Evolutionary conservation across 2,113 vertebrate genomes (phyloP), one percentile per base, ranked within the genome.

Genomic region (Raja brachyura): DNA sequence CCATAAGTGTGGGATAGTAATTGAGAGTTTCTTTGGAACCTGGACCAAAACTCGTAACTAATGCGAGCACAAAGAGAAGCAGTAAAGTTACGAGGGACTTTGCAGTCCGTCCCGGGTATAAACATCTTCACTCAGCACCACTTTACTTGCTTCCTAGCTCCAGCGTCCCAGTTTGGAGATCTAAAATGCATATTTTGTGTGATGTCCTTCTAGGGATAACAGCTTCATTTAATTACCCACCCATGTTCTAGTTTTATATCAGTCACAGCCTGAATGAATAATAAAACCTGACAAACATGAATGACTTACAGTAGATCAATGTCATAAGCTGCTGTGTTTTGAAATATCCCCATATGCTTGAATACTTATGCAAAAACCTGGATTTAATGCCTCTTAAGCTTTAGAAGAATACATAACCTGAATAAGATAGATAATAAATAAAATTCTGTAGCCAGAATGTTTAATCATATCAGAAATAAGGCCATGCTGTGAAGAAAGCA

Each of bases 251-350:
- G 33, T 73, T 92, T 92, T 74, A 74, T 92, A 74, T 54, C 90
- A 92, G 90, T 73, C 90, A 92, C 66, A 92, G 70, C 18, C 90
- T 54, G 31, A 92, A 73, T 92, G 33, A 73, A 92, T 92, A 92
- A 92, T 92, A 92, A 92, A 92, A 92, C 90, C 90, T 92, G 66
- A 92, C 68, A 73, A 68, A 92, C 90, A 74, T 54, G 90, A 73
- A 73, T 92, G 90, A 92, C 90, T 92, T 92, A 70, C 90, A 92
- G 66, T 92, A 92, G 90, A 92, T 92, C 90, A 92, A 92, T 92
- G 90, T 73, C 90, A 92, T 74, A 92, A 92, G 39, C 90, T 74
- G 33, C 66, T 92, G 59, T 92, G 90, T 74, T 92, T 92, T 92
- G 90, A 92, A 92, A 92, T 92, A 92, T 92, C 39, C 90, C 90